phyloP scores from a whole-genome alignment of 1,140 invertebrate genomes.

The Musca domestica region DNA sequence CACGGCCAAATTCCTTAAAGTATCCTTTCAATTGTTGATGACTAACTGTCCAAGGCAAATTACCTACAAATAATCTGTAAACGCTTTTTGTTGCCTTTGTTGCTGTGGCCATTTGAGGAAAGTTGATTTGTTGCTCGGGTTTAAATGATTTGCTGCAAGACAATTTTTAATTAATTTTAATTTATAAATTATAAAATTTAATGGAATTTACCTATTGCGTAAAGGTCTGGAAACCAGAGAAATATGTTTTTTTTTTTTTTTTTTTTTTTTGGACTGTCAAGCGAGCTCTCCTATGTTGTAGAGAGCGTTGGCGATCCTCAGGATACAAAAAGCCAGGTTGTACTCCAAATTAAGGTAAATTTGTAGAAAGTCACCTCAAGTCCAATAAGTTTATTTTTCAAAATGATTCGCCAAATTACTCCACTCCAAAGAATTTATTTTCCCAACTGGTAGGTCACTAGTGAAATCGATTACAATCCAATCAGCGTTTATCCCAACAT shows the following conservation, averaged over 20 bases:
- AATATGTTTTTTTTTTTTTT: constrained; percentile 6
- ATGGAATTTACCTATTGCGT: constrained; percentile 23
- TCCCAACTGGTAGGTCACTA: no score
- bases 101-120: constrained; percentile 51
- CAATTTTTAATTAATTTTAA: background rate
- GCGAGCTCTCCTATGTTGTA: no score
- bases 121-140: background rate
- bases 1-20: constrained; percentile 73
- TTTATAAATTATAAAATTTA: constrained; percentile 4
- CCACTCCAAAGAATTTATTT: no score
- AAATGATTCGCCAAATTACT: no score
- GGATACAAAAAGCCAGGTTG: no score
- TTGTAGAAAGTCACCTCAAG: no score
- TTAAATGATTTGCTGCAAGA: background rate
- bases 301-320: no score
- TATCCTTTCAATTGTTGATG: constrained; percentile 70
- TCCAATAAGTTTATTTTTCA: no score
- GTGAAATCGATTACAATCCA: no score
- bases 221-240: constrained; percentile 21
- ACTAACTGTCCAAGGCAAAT: constrained; percentile 75
- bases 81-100: constrained; percentile 54
- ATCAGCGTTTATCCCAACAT: no score
- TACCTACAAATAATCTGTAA: constrained; percentile 68
- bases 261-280: no score
- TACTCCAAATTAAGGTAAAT: no score